Conservation (phyloP, 2,113 vertebrate genomes). For the Bubalus kerabau region DNA sequence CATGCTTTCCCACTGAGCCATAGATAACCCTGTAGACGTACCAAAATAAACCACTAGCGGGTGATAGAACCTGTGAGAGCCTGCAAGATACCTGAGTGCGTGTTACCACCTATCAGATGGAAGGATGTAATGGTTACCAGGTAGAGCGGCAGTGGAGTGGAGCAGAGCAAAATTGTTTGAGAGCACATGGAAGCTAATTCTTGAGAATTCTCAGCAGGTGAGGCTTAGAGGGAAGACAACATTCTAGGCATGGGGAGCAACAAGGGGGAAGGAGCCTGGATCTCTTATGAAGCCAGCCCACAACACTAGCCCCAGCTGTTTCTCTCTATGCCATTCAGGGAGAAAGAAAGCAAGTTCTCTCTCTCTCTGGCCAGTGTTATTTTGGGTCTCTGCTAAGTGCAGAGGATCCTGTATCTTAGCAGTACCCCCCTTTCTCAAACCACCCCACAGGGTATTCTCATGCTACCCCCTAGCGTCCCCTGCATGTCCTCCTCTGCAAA, state of each 20-base stretch:
- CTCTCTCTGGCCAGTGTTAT: not conserved
- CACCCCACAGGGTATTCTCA: not conserved
- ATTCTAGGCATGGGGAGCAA: not conserved
- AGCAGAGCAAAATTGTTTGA: not conserved
- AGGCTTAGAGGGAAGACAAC: fast-evolving
- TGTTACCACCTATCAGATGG: not conserved
- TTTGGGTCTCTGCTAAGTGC: not conserved
- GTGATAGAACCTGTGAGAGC: not conserved
- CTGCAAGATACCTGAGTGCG: no score
- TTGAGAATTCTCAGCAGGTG: not conserved
- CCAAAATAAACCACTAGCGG: not conserved
- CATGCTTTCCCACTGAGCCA: not conserved
- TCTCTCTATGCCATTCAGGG: not conserved
- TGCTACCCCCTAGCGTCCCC: not conserved
- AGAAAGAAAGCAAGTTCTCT: not conserved
- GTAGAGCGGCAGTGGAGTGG: not conserved
- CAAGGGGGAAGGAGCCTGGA: not conserved
- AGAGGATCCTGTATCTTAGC: not conserved
- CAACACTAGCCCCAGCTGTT: not conserved
- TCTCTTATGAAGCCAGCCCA: not conserved
- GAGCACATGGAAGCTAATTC: not conserved
- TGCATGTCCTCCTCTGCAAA: not conserved
- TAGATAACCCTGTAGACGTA: not conserved
- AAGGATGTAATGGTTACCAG: not conserved
- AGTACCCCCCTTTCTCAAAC: not conserved